A percentile compares a stretch with the other conserved stretches of the same genome.
These are phyloP conservation scores for Creontiades dilutus DNA, from an alignment of 2,888 invertebrate genomes.

Conservation along the genomic window DNA sequence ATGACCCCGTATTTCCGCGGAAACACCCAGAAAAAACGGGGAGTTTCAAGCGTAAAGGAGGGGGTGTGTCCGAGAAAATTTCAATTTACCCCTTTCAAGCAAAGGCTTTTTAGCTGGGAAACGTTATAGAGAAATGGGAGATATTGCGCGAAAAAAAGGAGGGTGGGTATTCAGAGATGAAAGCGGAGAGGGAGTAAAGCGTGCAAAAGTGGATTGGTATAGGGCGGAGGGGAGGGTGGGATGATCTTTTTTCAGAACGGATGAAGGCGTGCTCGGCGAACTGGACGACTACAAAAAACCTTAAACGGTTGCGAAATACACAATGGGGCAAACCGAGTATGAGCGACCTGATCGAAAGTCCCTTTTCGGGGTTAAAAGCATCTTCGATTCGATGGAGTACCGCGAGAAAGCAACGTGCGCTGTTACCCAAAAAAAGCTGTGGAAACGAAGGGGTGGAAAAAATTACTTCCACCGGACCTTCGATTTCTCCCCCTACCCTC, in stretches of 20 bases:
- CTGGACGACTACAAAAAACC: constrained; percentile 48
- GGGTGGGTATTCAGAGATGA: not conserved
- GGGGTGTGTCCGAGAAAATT: constrained; percentile 32
- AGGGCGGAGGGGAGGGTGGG: not conserved
- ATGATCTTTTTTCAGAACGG: constrained; percentile 46
- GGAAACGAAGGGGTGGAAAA: not conserved
- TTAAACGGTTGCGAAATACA: constrained; percentile 49
- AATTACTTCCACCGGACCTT: constrained; percentile 1
- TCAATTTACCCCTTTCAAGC: constrained; percentile 7
- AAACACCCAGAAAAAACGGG: not conserved
- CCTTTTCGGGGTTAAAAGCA: constrained; percentile 9
- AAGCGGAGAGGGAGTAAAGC: not conserved
- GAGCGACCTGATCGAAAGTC: not conserved
- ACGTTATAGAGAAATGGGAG: constrained; percentile 11
- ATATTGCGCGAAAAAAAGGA: not conserved
- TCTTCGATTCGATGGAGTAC: not conserved
- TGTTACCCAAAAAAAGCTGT: not conserved
- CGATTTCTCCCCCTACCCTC: not conserved
- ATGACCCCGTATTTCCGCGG: not conserved
- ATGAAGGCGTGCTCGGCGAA: constrained; percentile 59
- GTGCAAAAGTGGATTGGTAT: constrained; percentile 32
- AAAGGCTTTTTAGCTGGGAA: not conserved
- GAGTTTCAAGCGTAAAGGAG: not conserved
- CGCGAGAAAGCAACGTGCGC: constrained; percentile 9
- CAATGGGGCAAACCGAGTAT: constrained; percentile 57